Conservation (phyloP, 2,113 vertebrate species). For the Castor canadensis region DNA sequence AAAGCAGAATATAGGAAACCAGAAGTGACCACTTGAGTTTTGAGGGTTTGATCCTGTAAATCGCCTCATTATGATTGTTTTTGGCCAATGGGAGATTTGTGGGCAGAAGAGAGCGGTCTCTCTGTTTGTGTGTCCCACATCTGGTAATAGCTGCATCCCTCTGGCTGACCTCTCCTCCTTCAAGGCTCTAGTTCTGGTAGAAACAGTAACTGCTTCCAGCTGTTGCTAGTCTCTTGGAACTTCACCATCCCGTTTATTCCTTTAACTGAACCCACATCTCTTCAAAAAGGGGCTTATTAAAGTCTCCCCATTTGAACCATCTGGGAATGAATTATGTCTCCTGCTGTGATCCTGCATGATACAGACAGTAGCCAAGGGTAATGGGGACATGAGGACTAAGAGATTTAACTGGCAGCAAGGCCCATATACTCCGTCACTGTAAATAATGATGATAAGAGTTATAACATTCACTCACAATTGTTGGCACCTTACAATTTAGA, state of each 20-base stretch:
- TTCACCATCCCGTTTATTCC: neutral
- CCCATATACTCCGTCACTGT: neutral
- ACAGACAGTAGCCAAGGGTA: slow-evolving; percentile 3
- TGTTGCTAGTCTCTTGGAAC: neutral
- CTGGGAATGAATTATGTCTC: neutral
- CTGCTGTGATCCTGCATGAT: neutral
- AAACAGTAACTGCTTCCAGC: neutral
- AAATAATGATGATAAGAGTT: neutral
- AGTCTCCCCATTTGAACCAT: neutral
- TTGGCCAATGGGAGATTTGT: neutral
- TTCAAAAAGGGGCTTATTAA: neutral
- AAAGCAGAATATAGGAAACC: neutral
- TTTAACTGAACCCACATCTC: neutral
- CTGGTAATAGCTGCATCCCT: neutral
- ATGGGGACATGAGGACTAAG: neutral
- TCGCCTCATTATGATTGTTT: neutral
- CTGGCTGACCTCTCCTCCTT: neutral
- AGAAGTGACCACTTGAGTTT: neutral
- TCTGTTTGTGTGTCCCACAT: neutral
- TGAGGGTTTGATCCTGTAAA: neutral
- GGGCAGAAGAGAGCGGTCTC: neutral
- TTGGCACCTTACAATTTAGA: neutral
- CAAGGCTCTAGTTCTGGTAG: neutral
- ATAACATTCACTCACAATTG: neutral
- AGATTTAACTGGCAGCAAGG: neutral